phyloP scores from a whole-genome alignment of 2,888 invertebrate genomes.

The Heteromurus nitidus region DNA sequence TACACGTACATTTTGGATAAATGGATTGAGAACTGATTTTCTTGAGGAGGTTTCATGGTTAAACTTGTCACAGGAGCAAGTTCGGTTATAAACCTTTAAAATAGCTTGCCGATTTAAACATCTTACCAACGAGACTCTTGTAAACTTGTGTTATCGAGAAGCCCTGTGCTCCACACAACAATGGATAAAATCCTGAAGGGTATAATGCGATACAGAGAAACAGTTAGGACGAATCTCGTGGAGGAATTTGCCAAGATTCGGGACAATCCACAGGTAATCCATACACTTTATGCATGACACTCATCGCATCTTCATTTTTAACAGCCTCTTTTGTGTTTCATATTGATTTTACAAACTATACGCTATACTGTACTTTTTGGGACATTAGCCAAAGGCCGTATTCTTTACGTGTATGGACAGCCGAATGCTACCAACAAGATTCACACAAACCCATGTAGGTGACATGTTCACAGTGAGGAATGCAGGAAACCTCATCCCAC shows the following conservation, averaged over 20 bases:
- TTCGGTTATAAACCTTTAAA: no score
- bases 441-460: slow-evolving; percentile 95
- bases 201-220: slow-evolving; percentile 90
- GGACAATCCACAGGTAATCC: slow-evolving; percentile 88
- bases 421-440: slow-evolving; percentile 95
- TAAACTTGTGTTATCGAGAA: no score
- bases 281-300: no score
- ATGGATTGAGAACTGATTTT: no score
- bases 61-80: no score
- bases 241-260: slow-evolving; percentile 92
- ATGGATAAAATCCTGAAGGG: slow-evolving; percentile 94
- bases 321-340: neutral
- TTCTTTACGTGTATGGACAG: slow-evolving; percentile 99
- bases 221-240: slow-evolving; percentile 89
- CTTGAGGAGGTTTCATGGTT: no score
- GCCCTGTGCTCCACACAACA: slow-evolving; percentile 44
- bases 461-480: slow-evolving; percentile 99
- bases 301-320: neutral
- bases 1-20: no score
- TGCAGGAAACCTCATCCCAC: slow-evolving; percentile 96
- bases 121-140: no score
- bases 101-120: no score
- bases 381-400: slow-evolving; percentile 91
- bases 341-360: neutral
- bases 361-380: no score